Percentiles rank a stretch among this genome's conserved stretches.
phyloP scores from a whole-genome alignment of 2,113 vertebrate species.

The Petroica traversi region DNA sequence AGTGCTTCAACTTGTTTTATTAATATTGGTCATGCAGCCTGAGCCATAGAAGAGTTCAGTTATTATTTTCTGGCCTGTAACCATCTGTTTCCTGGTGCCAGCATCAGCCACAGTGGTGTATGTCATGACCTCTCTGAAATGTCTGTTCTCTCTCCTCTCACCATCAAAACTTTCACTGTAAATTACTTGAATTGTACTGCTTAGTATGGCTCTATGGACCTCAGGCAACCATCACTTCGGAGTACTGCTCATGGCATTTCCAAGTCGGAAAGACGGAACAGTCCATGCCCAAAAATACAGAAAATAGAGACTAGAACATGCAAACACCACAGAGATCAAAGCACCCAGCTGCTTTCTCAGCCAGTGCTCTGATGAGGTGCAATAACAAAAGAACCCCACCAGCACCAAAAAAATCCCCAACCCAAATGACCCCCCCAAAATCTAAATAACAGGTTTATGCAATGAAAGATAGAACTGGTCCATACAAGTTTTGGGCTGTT shows the following conservation, averaged over 20 bases:
- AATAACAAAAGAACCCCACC: background rate
- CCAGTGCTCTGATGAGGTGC: background rate
- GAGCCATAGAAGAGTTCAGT: background rate
- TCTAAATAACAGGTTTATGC: background rate
- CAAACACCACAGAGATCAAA: background rate
- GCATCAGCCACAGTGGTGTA: accelerated
- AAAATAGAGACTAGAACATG: background rate
- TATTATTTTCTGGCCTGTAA: background rate
- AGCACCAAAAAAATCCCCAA: background rate
- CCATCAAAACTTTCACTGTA: background rate
- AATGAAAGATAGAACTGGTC: background rate
- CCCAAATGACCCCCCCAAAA: background rate
- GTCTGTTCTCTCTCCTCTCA: background rate
- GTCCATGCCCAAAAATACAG: background rate
- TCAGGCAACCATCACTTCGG: background rate
- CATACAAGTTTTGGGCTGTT: background rate
- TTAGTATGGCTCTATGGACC: background rate
- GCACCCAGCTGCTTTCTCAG: background rate
- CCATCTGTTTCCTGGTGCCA: background rate
- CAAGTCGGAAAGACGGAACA: background rate
- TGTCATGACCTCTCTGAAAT: background rate
- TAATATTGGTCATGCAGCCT: background rate
- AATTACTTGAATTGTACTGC: background rate
- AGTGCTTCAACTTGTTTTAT: background rate
- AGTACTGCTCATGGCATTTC: background rate